A percentile compares a stretch with the other conserved stretches of the same genome.
phyloP scores from a whole-genome alignment of 2,888 invertebrate species.

The Apodemia zela region DNA sequence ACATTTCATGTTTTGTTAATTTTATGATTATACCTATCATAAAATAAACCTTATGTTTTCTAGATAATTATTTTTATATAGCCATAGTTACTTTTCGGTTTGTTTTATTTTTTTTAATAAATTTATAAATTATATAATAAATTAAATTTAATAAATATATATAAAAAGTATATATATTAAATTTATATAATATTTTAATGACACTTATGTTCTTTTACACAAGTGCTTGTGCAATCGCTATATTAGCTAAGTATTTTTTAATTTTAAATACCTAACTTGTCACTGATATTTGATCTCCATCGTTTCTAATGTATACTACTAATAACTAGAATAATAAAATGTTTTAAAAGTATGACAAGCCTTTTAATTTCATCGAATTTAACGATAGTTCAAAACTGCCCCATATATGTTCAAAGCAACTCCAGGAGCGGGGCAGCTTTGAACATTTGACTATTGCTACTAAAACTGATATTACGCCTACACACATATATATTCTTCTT shows the following conservation, averaged over 20 bases:
- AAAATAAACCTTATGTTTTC: not conserved
- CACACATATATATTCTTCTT: not conserved
- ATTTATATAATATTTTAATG: conserved; percentile 12
- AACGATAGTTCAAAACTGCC: not conserved
- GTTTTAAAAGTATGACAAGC: not conserved
- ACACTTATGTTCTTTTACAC: conserved; percentile 16
- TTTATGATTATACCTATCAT: not conserved
- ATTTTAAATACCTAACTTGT: conserved; percentile 13
- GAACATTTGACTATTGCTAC: not conserved
- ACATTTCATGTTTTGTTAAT: not conserved
- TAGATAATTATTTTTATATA: conserved; percentile 16
- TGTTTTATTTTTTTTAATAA: not conserved
- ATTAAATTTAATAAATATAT: no score
- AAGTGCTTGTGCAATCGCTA: conserved; percentile 17
- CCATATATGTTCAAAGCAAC: not conserved
- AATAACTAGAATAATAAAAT: not conserved
- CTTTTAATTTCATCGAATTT: not conserved
- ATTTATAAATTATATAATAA: no score
- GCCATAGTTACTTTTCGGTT: conserved; percentile 16
- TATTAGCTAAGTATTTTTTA: conserved; percentile 15
- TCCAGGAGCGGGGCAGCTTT: conserved; percentile 9
- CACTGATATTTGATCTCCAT: conserved; percentile 19
- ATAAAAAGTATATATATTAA: no score
- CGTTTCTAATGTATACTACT: not conserved
- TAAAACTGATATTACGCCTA: not conserved